Conservation (phyloP, 1,140 invertebrate species). For the Drosophila sproati region DNA sequence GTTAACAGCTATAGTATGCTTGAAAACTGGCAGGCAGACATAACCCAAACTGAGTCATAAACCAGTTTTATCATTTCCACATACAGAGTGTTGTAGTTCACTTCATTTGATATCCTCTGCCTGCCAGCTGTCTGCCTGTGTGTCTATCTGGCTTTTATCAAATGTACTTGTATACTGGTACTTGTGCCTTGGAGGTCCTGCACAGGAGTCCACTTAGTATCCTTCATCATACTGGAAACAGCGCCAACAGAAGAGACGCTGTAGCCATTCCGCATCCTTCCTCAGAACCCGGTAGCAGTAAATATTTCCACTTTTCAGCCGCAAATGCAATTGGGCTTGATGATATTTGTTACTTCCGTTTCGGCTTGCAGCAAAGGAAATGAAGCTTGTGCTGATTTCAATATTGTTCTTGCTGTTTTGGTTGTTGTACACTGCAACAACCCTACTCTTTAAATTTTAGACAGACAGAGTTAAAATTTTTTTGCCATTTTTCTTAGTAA, state of each 20-base stretch:
- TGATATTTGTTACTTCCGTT: constrained; percentile 82
- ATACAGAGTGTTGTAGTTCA: constrained; percentile 42
- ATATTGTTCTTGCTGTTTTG: constrained; percentile 23
- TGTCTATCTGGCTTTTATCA: constrained; percentile 31
- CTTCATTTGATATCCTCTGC: constrained; percentile 23
- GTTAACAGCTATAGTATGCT: constrained; percentile 61
- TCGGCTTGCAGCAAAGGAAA: constrained; percentile 68
- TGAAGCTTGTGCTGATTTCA: constrained; percentile 58
- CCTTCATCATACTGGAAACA: constrained; percentile 33
- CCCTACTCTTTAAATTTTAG: constrained; percentile 4
- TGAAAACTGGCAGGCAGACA: constrained; percentile 44
- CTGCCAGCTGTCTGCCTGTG: constrained; percentile 1
- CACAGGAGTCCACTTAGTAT: constrained; percentile 34
- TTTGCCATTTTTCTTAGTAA: constrained; percentile 1
- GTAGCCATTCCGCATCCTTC: constrained; percentile 4
- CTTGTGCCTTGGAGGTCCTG: constrained; percentile 18
- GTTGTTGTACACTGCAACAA: constrained; percentile 30
- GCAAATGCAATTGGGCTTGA: constrained; percentile 82
- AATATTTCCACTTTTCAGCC: constrained; percentile 80
- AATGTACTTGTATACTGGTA: constrained; percentile 46
- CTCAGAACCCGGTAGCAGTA: constrained; percentile 40
- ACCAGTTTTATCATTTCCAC: constrained; percentile 68
- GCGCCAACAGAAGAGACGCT: constrained; percentile 2
- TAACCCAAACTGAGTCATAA: constrained; percentile 58
- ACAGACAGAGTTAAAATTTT: constrained; percentile 8